These are phyloP conservation scores for Hirundo rustica DNA, from an alignment of 2,797 vertebrate species.

Conservation along the genomic window DNA sequence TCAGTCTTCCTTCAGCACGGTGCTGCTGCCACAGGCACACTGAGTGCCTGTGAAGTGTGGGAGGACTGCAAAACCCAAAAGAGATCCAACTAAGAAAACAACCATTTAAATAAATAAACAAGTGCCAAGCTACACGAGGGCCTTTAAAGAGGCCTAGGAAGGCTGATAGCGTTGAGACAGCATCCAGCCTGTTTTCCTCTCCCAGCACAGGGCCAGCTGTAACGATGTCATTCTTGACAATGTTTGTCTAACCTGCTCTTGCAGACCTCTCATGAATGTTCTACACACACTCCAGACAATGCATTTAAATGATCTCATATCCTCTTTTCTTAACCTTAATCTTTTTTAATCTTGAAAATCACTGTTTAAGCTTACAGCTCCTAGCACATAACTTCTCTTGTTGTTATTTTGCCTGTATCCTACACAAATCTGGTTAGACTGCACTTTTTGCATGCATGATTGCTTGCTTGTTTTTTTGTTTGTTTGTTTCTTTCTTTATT, in stretches of 20 bases:
- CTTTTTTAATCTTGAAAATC: not conserved
- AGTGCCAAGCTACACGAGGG: not conserved
- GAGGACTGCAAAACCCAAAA: not conserved
- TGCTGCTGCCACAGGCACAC: not conserved
- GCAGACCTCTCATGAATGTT: not conserved
- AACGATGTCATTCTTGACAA: not conserved
- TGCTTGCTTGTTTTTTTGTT: not conserved
- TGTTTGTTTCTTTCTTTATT: too few relatives aligned
- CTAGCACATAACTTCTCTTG: not conserved
- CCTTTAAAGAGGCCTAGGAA: not conserved
- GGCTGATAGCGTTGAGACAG: not conserved
- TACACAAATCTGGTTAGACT: not conserved
- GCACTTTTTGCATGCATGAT: not conserved
- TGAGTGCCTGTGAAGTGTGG: not conserved
- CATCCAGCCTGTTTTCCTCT: not conserved
- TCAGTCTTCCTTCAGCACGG: not conserved
- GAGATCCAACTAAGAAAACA: not conserved
- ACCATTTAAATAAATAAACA: not conserved
- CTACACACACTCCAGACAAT: not conserved
- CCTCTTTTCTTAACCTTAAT: constrained; percentile 1
- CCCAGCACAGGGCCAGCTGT: not conserved
- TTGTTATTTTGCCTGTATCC: not conserved
- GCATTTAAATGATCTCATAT: not conserved
- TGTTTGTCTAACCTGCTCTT: not conserved
- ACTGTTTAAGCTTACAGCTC: not conserved